phyloP scores from a whole-genome alignment of 2,797 vertebrate genomes.

The Esox masquinongy region DNA sequence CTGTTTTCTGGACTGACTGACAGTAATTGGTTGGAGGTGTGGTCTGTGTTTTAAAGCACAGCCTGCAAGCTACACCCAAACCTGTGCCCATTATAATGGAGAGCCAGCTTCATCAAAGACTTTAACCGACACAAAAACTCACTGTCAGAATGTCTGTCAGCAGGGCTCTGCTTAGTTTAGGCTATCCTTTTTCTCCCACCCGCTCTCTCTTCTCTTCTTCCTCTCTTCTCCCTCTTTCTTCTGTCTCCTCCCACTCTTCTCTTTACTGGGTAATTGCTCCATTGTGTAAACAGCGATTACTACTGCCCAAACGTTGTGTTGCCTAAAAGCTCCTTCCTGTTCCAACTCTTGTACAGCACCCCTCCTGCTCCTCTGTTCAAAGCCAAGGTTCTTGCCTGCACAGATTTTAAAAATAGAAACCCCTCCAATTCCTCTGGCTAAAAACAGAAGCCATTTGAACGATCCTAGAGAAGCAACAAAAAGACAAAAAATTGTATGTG shows the following conservation, averaged over 20 bases:
- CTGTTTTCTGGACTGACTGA: slow-evolving; percentile 16
- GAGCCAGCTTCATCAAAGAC: slow-evolving; percentile 41
- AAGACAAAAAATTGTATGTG: not conserved
- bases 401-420: slow-evolving; percentile 42
- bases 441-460: slow-evolving; percentile 20
- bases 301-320: slow-evolving; percentile 35
- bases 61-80: not conserved
- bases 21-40: not conserved
- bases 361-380: slow-evolving; percentile 22
- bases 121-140: slow-evolving; percentile 40
- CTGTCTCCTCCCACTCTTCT: slow-evolving; percentile 13
- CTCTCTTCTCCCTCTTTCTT: not conserved
- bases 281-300: slow-evolving; percentile 67
- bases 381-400: slow-evolving; percentile 41
- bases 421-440: slow-evolving; percentile 37
- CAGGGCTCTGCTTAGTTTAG: not conserved
- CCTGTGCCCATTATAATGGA: slow-evolving; percentile 29
- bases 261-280: slow-evolving; percentile 60
- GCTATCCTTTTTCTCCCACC: not conserved
- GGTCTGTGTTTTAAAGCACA: not conserved
- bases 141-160: slow-evolving; percentile 46
- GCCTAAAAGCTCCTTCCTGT: slow-evolving; percentile 47
- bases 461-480: slow-evolving; percentile 9
- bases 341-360: slow-evolving; percentile 35
- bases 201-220: not conserved